Evolutionary conservation across 2,888 invertebrate species (phyloP), one percentile per base, ranked within the genome.

Genomic region (Agriotes lineatus): DNA sequence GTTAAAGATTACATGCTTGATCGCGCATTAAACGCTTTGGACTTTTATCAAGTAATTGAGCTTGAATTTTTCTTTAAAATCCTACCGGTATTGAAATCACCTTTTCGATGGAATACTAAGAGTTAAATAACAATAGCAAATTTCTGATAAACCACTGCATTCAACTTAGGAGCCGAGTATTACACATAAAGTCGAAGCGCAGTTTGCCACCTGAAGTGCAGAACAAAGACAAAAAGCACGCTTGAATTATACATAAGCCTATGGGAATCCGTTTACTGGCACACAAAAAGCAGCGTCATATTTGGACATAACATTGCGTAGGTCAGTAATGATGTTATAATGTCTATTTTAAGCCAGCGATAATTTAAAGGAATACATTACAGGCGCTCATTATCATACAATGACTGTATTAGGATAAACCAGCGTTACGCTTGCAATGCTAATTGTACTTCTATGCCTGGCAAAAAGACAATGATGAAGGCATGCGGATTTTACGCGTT

Each of bases 371-470:
- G 12, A 52, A 52, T 52, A 33, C 30, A 33, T 33, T 37, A 7
- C 39, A 10, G n/a, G 14, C n/a, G 22, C n/a, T 12, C 4, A 56
- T 56, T 56, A 59, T 59, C 59, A 59, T 45, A 59, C 59, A 59
- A 59, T 59, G 59, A 59, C 59, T 42, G 42, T 14, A 39, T 57
- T 57, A 42, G 57, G 57, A 20, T 20, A 52, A 33, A 30, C 18
- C 35, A 19, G 18, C 18, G 18, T n/a, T 33, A 19, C 10, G 5
- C 16, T 12, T 20, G 22, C 19, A 48, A 48, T 48, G 22, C 12
- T n/a, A 48, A 48, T 48, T 5, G 20, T 6, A 6, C 10, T 10
- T 25, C 1, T 39, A n/a, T 14, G 20, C 22, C 2, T 1, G 10
- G 7, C 14, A 59, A 59, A 45, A 59, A 19, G 10, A 14, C 30